Conservation (phyloP, 2,113 vertebrate genomes). For the Corythornis madagascariensis region DNA sequence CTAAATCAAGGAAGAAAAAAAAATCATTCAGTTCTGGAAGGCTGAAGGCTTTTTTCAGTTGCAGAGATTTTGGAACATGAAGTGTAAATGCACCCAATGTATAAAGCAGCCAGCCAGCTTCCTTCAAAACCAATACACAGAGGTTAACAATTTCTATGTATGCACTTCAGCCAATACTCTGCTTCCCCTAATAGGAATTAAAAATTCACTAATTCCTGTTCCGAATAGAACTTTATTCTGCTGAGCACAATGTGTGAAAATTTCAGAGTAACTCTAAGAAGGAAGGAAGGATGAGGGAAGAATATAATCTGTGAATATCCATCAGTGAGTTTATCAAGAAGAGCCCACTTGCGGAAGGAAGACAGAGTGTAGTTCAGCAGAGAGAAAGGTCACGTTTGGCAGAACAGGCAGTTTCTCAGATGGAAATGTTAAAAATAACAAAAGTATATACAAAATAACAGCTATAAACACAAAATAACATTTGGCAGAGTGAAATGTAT, state of each 20-base stretch:
- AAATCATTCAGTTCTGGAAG: background rate
- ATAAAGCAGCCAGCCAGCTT: background rate
- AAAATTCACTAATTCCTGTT: background rate
- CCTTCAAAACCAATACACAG: background rate
- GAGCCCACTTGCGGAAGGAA: background rate
- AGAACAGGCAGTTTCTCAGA: background rate
- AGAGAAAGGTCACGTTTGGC: background rate
- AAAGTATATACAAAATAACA: background rate
- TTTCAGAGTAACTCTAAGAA: background rate
- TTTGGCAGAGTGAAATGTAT: background rate
- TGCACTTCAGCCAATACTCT: background rate
- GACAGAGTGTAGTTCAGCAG: background rate
- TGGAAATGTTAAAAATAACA: background rate
- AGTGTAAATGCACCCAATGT: background rate
- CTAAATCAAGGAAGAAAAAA: background rate
- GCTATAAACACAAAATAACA: too few species aligned
- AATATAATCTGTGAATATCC: background rate
- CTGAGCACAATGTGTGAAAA: rapidly evolving
- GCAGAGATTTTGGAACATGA: background rate
- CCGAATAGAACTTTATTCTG: background rate
- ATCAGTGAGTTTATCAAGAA: background rate
- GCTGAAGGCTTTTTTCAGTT: background rate
- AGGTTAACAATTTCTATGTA: background rate
- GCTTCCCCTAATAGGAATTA: background rate
- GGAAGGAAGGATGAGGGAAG: background rate